phyloP scores from a whole-genome alignment of 2,113 vertebrate genomes.

The Leucopsar rothschildi region DNA sequence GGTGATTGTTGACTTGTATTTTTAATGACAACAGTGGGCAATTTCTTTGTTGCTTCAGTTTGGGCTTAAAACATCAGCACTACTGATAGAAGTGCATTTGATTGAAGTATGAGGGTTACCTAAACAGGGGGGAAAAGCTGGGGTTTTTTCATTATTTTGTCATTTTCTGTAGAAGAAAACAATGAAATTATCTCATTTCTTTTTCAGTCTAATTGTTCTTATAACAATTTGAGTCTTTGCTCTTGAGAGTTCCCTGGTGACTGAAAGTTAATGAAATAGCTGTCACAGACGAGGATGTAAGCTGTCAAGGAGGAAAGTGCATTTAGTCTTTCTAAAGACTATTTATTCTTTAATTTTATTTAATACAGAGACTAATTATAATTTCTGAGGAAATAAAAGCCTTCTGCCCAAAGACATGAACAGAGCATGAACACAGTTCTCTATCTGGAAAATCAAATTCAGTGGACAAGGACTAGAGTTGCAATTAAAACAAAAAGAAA shows the following conservation, averaged over 20 bases:
- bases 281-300: neutral
- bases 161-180: neutral
- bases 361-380: neutral
- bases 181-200: neutral
- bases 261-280: constrained; percentile 27
- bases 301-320: neutral
- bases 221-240: neutral
- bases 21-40: neutral
- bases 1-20: neutral
- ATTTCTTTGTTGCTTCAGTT: neutral
- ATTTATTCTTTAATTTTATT: neutral
- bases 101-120: neutral
- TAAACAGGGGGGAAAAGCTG: neutral
- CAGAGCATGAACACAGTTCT: neutral
- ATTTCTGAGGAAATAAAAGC: constrained; percentile 7
- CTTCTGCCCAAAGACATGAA: neutral
- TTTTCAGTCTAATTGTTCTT: constrained; percentile 7
- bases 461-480: neutral
- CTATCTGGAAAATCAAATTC: neutral
- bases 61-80: neutral
- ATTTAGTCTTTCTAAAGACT: neutral
- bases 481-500: neutral
- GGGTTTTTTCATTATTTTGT: neutral
- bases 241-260: constrained; percentile 23
- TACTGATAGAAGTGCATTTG: neutral